Evolutionary conservation across 2,797 vertebrate species (phyloP), one percentile per base, ranked within the genome.

Genomic region (Gymnocypris eckloni): DNA sequence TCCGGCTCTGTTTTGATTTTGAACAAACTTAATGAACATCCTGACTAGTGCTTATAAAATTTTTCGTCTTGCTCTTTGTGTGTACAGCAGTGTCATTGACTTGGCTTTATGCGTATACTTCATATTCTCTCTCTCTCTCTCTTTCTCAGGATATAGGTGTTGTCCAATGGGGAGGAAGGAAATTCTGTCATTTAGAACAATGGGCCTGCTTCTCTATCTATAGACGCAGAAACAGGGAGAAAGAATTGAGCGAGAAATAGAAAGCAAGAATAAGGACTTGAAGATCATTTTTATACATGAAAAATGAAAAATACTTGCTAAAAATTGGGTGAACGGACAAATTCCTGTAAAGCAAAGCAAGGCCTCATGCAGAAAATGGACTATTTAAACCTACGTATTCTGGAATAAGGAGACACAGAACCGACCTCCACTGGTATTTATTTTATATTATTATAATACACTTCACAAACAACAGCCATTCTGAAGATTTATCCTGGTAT

Each of bases 171-270:
- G 93, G 92, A 95, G 95, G 96, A 96, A 96, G 96, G 96, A 96
- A 96, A 96, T 95, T 96, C 94, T 96, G 95, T 95, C 95, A 95
- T 93, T 93, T 92, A 94, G 94, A 96, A 96, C 95, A 96, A 96
- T 96, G 94, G 95, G 91, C 92, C 94, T 88, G 93, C 91, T 95
- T 95, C 94, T 95, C 95, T 96, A 96, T 96, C 94, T 96, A 96
- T 96, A 96, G 95, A 94, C 90, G 85, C 93, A 93, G 92, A 93
- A 90, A 86, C 87, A 79, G 90, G 79, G 85, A 91, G 89, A 91
- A 87, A 90, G 85, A 88, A 88, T 82, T 81, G 84, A 89, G 87
- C 79, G 88, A 93, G 77, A 86, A 85, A 54, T 79, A 87, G 84
- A 89, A 86, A 82, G 87, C 78, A 86, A 88, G 87, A 87, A 77